phyloP scores from a whole-genome alignment of 2,888 invertebrate species.

The Tipula vernalis region DNA sequence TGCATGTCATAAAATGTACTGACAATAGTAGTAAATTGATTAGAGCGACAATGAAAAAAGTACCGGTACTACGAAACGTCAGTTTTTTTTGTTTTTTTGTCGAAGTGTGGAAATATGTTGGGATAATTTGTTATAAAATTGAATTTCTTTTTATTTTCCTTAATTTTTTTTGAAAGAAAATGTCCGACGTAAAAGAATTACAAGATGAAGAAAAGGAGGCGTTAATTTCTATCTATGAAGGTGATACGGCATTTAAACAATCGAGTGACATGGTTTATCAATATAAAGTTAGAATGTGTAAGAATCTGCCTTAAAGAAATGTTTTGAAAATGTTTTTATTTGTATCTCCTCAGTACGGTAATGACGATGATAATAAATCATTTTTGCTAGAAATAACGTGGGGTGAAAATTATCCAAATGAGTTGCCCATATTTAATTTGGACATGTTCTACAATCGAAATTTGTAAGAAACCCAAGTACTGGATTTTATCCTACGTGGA shows the following conservation, averaged over 20 bases:
- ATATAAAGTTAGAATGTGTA: constrained; percentile 59
- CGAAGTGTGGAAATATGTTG: background rate
- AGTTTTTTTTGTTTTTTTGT: background rate
- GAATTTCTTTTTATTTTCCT: background rate
- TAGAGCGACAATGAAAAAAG: background rate
- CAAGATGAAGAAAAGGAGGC: constrained; percentile 87
- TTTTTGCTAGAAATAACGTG: constrained; percentile 81
- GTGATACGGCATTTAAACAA: constrained; percentile 77
- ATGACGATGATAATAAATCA: constrained; percentile 63
- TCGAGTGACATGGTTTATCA: constrained; percentile 67
- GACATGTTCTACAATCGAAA: constrained; percentile 89
- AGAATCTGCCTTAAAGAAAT: constrained; percentile 6
- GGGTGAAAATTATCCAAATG: constrained; percentile 76
- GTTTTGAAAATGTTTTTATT: constrained; percentile 11
- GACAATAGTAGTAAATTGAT: background rate
- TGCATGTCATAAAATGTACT: background rate
- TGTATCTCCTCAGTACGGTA: constrained; percentile 56
- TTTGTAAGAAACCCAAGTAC: constrained; percentile 54
- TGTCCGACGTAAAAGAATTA: constrained; percentile 47
- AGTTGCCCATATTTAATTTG: constrained; percentile 68
- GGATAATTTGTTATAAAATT: background rate
- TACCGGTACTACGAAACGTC: background rate
- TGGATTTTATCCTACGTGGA: background rate
- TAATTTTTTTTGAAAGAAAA: constrained; percentile 21
- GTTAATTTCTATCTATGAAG: constrained; percentile 85